A percentile compares a stretch with the other conserved stretches of the same genome.
phyloP scores from a whole-genome alignment of 1,140 invertebrate genomes.

The Diuraphis noxia region DNA sequence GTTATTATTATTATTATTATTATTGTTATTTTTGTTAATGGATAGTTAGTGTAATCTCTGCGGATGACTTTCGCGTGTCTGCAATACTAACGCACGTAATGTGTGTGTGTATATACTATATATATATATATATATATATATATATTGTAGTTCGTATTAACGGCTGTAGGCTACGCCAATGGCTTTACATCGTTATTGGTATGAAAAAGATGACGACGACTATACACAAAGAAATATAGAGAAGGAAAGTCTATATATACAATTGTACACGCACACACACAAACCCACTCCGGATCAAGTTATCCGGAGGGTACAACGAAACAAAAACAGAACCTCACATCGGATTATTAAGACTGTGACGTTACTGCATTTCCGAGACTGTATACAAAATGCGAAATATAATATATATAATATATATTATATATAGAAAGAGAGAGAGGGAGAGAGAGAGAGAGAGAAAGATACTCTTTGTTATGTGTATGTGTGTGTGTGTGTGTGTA shows the following conservation, averaged over 20 bases:
- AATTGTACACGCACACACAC: neutral
- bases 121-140: neutral
- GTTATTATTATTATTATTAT: neutral
- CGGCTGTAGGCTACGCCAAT: neutral
- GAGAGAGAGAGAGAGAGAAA: neutral
- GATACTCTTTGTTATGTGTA: neutral
- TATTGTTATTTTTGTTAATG: neutral
- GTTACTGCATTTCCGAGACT: neutral
- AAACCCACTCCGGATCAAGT: neutral
- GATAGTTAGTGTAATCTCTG: neutral
- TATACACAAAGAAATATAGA: no score
- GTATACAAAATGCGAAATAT: neutral
- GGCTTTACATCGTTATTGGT: neutral
- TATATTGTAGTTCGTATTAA: neutral
- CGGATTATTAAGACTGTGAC: neutral
- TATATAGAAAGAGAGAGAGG: neutral
- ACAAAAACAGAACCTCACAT: conserved; percentile 8
- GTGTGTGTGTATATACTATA: no score
- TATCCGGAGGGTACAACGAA: neutral
- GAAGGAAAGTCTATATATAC: neutral
- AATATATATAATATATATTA: neutral
- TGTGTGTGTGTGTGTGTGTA: neutral
- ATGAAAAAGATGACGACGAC: neutral
- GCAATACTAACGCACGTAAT: neutral
- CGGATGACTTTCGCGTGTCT: neutral